Evolutionary conservation across 1,140 invertebrate genomes (phyloP).

Genomic region (Xylocopa sonorina): DNA sequence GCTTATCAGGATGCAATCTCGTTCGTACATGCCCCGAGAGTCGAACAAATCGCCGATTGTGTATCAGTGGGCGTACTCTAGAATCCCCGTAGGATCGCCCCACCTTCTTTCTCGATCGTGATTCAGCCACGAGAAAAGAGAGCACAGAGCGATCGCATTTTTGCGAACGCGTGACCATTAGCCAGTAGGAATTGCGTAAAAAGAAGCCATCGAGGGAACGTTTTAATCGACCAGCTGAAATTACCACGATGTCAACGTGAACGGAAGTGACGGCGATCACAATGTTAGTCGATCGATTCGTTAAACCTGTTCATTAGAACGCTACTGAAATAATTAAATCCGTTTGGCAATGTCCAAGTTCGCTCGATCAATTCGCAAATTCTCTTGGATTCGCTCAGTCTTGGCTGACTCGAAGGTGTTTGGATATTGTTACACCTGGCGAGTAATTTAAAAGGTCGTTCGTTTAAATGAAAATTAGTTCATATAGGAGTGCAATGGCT

Average conservation of each 20-base stretch:
- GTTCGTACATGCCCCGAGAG: not conserved
- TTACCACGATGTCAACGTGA: not conserved
- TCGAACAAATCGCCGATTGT: conserved; percentile 33
- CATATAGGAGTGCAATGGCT: no score
- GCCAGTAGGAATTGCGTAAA: no score
- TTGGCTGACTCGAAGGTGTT: no score
- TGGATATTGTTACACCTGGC: no score
- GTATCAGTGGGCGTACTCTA: conserved; percentile 22
- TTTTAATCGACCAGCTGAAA: conserved; percentile 36
- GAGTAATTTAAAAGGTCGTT: no score
- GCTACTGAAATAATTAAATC: no score
- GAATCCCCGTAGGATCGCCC: conserved; percentile 2
- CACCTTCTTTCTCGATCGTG: conserved; percentile 2
- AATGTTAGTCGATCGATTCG: conserved; percentile 38
- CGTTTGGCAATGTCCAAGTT: no score
- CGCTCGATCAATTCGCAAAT: no score
- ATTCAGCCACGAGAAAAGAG: not conserved
- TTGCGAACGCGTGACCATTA: not conserved
- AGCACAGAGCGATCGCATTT: conserved; percentile 2
- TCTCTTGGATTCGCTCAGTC: no score
- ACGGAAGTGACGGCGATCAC: conserved; percentile 1
- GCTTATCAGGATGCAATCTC: conserved; percentile 42
- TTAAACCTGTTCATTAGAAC: conserved; percentile 20
- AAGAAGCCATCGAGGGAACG: not conserved
- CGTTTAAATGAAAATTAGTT: no score